Conservation (phyloP, 2,113 vertebrate species). For the Gobiocypris rarus region DNA sequence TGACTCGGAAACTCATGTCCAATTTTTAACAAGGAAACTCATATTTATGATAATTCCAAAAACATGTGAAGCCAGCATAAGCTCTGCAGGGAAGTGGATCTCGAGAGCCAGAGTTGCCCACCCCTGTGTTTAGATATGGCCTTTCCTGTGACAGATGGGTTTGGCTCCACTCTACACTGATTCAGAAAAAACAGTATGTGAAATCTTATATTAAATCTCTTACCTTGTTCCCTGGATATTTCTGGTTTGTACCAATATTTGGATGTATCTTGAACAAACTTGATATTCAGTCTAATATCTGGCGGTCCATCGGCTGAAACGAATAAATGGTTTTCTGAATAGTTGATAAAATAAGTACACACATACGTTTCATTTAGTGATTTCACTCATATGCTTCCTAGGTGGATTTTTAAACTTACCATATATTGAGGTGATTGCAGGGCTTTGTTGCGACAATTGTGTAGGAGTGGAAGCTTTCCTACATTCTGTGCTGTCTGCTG, state of each 20-base stretch:
- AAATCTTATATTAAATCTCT: slow-evolving; percentile 25
- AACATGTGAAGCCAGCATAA: no score
- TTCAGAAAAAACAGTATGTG: neutral
- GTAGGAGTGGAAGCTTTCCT: slow-evolving; percentile 79
- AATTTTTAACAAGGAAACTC: no score
- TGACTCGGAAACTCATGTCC: no score
- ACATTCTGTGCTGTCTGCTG: slow-evolving; percentile 80
- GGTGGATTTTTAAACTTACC: slow-evolving; percentile 69
- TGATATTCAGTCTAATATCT: slow-evolving; percentile 92
- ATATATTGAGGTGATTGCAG: slow-evolving; percentile 89
- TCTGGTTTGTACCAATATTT: slow-evolving; percentile 99
- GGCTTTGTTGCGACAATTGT: slow-evolving; percentile 73
- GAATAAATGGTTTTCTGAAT: neutral
- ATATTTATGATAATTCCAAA: no score
- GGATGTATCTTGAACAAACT: slow-evolving; percentile 98
- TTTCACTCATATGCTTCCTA: neutral
- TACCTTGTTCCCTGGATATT: slow-evolving; percentile 96
- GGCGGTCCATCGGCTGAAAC: slow-evolving; percentile 85
- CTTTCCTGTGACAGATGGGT: neutral
- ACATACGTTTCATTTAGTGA: neutral
- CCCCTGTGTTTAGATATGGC: no score
- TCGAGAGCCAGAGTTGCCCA: no score
- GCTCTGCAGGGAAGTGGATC: no score
- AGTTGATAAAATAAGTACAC: neutral
- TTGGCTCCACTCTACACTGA: neutral